Evolutionary conservation across 2,113 vertebrate species (phyloP).

Genomic region (Dolichotis patagonum): DNA sequence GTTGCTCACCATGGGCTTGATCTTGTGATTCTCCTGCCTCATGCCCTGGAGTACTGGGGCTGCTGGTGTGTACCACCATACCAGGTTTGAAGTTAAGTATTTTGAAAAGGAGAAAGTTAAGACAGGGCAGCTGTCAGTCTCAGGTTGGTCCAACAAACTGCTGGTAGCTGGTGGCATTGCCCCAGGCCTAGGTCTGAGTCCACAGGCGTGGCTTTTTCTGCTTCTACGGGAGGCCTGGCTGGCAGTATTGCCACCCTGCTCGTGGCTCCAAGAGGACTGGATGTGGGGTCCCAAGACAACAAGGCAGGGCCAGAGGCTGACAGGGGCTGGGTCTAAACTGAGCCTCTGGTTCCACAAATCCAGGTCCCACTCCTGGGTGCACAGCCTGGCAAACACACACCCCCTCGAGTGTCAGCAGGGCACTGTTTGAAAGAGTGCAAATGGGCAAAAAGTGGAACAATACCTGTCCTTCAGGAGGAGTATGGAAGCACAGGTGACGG

Average conservation of each 20-base stretch:
- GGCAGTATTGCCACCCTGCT: not conserved
- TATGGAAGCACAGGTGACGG: not conserved
- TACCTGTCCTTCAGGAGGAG: not conserved
- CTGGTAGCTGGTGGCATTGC: not conserved
- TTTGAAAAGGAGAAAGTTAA: not conserved
- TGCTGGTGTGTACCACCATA: not conserved
- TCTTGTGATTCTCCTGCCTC: not conserved
- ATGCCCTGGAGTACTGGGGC: not conserved
- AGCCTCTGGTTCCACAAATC: not conserved
- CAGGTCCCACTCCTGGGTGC: not conserved
- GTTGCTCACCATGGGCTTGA: not conserved
- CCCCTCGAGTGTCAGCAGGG: not conserved
- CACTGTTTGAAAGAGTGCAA: not conserved
- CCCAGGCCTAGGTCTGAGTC: not conserved
- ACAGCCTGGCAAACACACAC: not conserved
- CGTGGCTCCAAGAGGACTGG: not conserved
- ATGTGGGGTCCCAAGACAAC: not conserved
- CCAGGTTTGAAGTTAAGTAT: not conserved
- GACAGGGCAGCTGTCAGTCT: not conserved
- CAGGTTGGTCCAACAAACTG: not conserved
- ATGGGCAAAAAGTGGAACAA: not conserved
- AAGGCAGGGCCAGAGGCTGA: not conserved
- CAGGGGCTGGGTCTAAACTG: not conserved
- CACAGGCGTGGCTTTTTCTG: not conserved
- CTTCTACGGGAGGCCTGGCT: not conserved